Evolutionary conservation across 1,140 invertebrate genomes (phyloP).

Genomic region (Asbolus verrucosus): DNA sequence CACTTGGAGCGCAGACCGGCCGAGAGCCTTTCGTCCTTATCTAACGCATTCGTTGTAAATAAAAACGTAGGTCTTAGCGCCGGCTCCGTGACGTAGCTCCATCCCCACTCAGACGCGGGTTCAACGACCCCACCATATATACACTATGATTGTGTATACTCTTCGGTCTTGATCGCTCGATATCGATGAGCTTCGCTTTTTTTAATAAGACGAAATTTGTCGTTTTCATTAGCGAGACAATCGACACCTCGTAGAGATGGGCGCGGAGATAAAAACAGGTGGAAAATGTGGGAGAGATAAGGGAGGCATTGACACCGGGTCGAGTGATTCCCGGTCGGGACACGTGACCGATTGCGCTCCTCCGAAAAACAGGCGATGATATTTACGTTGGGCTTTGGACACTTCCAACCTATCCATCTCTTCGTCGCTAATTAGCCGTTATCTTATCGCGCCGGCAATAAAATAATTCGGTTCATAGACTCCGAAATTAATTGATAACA

Average conservation of each 20-base stretch:
- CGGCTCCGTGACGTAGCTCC: conserved; percentile 59
- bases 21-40: conserved; percentile 55
- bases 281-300: conserved; percentile 21
- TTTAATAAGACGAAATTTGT: conserved; percentile 46
- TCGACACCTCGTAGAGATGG: conserved; percentile 25
- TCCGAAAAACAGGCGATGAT: conserved; percentile 4
- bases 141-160: conserved; percentile 54
- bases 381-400: not conserved
- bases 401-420: not conserved
- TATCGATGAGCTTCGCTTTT: conserved; percentile 49
- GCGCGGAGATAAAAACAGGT: conserved; percentile 30
- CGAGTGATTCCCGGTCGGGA: not conserved
- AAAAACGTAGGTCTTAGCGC: conserved; percentile 54
- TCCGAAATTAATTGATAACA: not conserved
- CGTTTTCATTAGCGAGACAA: conserved; percentile 39
- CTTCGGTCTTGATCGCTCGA: conserved; percentile 46
- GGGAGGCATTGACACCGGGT: conserved; percentile 6
- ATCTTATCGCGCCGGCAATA: conserved; percentile 23
- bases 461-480: not conserved
- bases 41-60: conserved; percentile 41
- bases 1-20: conserved; percentile 24
- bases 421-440: not conserved
- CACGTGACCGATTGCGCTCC: conserved; percentile 18
- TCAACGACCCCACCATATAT: conserved; percentile 57
- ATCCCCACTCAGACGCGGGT: conserved; percentile 57